Conservation (phyloP, 2,888 invertebrate genomes). For the Watsonalla cultraria region DNA sequence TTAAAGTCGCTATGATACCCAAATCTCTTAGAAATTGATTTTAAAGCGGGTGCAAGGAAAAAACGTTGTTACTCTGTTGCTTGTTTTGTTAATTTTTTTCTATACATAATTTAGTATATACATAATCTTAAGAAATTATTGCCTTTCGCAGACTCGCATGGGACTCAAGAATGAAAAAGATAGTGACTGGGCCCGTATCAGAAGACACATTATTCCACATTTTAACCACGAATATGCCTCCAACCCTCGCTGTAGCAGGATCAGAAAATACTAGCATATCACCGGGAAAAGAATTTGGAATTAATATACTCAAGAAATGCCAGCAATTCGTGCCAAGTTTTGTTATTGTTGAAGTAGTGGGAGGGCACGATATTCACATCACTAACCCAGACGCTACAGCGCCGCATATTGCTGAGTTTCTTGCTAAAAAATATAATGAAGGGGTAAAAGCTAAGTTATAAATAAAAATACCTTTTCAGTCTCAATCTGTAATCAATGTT, state of each 20-base stretch:
- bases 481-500: too few species aligned
- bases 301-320: conserved; percentile 29
- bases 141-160: conserved; percentile 40
- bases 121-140: too few species aligned
- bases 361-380: conserved; percentile 79
- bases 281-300: conserved; percentile 21
- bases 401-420: conserved; percentile 44
- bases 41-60: too few species aligned
- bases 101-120: too few species aligned
- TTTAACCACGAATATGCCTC: conserved; percentile 32
- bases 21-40: too few species aligned
- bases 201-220: conserved; percentile 36
- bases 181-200: conserved; percentile 23
- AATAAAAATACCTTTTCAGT: background rate
- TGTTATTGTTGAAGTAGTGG: conserved; percentile 45
- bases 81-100: too few species aligned
- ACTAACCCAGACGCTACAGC: conserved; percentile 71
- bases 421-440: conserved; percentile 21
- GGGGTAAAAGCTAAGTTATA: background rate
- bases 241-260: conserved; percentile 37
- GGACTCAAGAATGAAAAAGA: conserved; percentile 45
- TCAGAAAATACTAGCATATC: conserved; percentile 21
- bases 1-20: too few species aligned
- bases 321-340: conserved; percentile 27
- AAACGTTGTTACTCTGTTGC: too few species aligned